Conservation (phyloP, 2,113 vertebrate species). For the Ondatra zibethicus region DNA sequence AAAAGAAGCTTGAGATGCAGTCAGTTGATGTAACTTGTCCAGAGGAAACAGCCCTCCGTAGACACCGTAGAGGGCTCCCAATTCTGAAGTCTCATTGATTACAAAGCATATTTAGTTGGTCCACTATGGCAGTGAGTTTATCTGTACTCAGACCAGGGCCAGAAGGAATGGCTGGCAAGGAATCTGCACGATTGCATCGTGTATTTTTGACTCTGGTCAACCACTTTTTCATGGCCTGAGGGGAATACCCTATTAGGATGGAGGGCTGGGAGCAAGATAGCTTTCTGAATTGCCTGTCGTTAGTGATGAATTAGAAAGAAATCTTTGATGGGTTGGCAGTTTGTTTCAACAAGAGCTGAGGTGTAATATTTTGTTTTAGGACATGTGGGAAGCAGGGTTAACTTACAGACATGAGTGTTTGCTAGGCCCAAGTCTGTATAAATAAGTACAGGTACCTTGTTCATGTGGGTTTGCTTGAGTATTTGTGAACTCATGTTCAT, state of each 20-base stretch:
- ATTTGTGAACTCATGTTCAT: background rate
- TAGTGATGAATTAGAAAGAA: conserved; percentile 32
- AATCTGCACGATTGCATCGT: conserved; percentile 2
- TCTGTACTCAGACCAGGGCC: background rate
- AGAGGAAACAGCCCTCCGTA: background rate
- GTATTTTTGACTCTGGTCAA: conserved; percentile 39
- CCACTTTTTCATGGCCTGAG: conserved; percentile 27
- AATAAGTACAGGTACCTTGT: background rate
- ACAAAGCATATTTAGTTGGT: background rate
- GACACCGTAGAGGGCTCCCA: background rate
- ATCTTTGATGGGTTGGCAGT: background rate
- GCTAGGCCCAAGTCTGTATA: background rate
- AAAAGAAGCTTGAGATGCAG: background rate
- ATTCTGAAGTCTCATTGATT: background rate
- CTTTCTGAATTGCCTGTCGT: conserved; percentile 66
- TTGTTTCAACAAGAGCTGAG: background rate
- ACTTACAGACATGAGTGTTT: background rate
- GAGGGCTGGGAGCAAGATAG: conserved; percentile 48
- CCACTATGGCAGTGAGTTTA: background rate
- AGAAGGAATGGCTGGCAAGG: background rate
- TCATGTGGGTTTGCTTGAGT: background rate
- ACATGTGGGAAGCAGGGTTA: background rate
- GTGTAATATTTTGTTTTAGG: background rate
- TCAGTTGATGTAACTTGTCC: background rate
- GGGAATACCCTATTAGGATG: background rate